Conservation (phyloP, 2,888 invertebrate species). For the Sympetrum striolatum region DNA sequence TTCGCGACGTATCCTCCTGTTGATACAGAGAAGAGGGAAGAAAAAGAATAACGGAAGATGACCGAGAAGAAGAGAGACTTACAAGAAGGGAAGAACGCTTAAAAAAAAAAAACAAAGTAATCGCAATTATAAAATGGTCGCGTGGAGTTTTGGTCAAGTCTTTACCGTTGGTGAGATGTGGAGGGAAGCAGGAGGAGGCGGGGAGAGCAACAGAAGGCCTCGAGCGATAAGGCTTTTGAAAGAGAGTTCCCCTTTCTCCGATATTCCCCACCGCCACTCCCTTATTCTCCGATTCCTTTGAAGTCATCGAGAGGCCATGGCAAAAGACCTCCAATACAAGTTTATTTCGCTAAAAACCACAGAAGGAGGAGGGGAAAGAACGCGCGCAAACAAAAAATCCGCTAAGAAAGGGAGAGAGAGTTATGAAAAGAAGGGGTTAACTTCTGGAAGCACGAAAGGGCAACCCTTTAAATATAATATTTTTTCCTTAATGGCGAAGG, state of each 20-base stretch:
- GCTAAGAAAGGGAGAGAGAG: neutral
- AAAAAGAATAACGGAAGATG: neutral
- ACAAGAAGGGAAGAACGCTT: neutral
- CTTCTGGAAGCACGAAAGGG: constrained; percentile 1
- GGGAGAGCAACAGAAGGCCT: neutral
- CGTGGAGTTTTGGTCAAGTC: constrained; percentile 27
- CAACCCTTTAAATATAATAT: neutral
- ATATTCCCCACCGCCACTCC: neutral
- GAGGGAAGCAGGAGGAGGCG: neutral
- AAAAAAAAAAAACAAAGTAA: neutral
- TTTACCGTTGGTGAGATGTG: neutral
- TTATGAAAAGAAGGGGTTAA: constrained; percentile 3
- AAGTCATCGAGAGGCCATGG: constrained; percentile 27
- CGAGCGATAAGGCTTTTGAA: constrained; percentile 32
- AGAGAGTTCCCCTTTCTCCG: neutral
- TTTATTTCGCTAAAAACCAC: constrained; percentile 35
- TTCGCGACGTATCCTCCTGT: neutral
- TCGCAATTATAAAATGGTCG: neutral
- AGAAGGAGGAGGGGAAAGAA: neutral
- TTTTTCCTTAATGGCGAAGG: neutral
- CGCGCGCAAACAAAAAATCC: neutral
- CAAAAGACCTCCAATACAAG: constrained; percentile 21
- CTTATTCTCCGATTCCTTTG: constrained; percentile 12
- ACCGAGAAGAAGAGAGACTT: neutral
- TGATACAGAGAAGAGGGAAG: neutral